Percentiles rank a stretch among this genome's conserved stretches.
phyloP scores from a whole-genome alignment of 2,797 vertebrate genomes.

The Gobionotothen gibberifrons region DNA sequence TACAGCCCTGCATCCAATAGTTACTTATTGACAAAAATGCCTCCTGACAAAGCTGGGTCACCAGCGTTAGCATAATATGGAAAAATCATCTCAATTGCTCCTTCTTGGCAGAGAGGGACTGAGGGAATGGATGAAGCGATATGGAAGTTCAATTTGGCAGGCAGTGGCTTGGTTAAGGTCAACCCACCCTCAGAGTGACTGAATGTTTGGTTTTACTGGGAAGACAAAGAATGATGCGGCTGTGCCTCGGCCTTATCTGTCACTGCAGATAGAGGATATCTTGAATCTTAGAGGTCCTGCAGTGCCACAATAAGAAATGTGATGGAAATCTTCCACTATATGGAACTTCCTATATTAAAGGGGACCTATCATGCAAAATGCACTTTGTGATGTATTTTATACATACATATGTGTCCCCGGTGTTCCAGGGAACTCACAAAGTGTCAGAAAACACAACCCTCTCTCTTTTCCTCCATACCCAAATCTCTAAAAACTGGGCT shows the following conservation, averaged over 20 bases:
- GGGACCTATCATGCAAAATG: too few relatives aligned
- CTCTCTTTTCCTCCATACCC: too few relatives aligned
- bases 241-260: constrained; percentile 41
- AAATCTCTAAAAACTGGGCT: too few relatives aligned
- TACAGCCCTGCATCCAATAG: background rate
- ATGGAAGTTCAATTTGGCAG: constrained; percentile 51
- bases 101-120: constrained; percentile 51
- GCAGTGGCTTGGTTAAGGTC: constrained; percentile 53
- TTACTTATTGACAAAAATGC: constrained; percentile 49
- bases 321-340: background rate
- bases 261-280: constrained; percentile 25
- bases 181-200: constrained; percentile 46
- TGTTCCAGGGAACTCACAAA: too few relatives aligned
- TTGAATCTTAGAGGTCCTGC: constrained; percentile 20
- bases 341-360: background rate
- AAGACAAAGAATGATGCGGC: constrained; percentile 35
- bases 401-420: too few relatives aligned
- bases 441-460: too few relatives aligned
- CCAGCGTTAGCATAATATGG: constrained; percentile 60
- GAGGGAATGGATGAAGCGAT: constrained; percentile 52
- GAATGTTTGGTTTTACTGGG: constrained; percentile 35
- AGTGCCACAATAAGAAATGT: constrained; percentile 20
- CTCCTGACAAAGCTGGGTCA: constrained; percentile 49
- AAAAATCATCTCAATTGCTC: constrained; percentile 71
- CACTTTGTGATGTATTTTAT: too few relatives aligned